Base-by-base conservation (phyloP, 64 coral and sea anemone genomes). In the Montipora capricornis region DNA sequence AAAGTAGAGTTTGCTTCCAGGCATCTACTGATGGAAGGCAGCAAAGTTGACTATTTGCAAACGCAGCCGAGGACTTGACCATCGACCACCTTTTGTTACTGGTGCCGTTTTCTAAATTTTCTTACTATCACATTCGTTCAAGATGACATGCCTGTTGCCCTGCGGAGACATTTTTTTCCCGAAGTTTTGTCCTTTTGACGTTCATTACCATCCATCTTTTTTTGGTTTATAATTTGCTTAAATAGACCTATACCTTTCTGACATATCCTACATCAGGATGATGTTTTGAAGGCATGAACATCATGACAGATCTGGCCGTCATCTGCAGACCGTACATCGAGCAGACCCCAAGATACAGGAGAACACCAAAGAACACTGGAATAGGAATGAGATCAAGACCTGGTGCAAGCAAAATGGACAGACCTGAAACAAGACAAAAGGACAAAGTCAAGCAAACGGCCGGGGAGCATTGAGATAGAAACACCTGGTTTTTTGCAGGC, bases 201-300 rank as follows among this genome's bases (percentile, higher is more conserved):
- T 37, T 37, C 37, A 37, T 37, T 37, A 37, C 20, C 2, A 73
- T 9, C 6, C 69, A 6, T 24, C 20, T 5, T 5, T 73, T 4
- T 2, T 22, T 73, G 19, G n/a, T 76, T 12, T 46, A 6, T 46
- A 6, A 48, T 45, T 24, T 29, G 8, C 4, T 15, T 3, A 8
- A 51, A 26, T 6, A 14, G 53, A 57, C 6, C 8, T 16, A 12
- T 91, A 96, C 95, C 95, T 94, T 96, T 29, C 95, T 89, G 17
- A 96, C 95, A 24, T 94, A 96, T 67, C 80, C 71, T 74, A 93
- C 85, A 83, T 96, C 95, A 20, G 95, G 95, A 26, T 96, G 91
- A 75, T 96, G 95, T 82, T 96, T 96, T 2, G 81, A 75, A 6
- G 95, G 95, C 81, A 93, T 96, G 6, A 96, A 93, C 52, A 96